Evolutionary conservation across 2,113 vertebrate genomes (phyloP), one percentile per base, ranked within the genome.

Genomic region (Callospermophilus lateralis): DNA sequence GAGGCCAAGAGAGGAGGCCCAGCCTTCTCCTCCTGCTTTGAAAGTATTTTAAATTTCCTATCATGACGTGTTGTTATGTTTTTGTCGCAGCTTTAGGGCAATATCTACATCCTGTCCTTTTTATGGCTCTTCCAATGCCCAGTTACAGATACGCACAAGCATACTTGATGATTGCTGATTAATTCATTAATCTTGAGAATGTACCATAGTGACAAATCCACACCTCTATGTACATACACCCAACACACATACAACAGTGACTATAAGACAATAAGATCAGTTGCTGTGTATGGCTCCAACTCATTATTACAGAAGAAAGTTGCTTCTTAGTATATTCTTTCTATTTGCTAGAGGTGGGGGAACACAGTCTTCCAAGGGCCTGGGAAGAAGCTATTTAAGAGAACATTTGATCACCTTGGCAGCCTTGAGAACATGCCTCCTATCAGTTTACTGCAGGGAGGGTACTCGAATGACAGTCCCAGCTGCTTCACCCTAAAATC

Each of bases 401-500:
- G 78, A 55, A 89, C 96, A 89, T 90, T 92, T 92, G 89, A 93
- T 95, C 74, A 53, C 93, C 1, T 1, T 80, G 84, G 84, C 93
- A 95, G 94, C 84, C 90, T 10, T 6, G 12, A 84, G 58, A 72
- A 93, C 65, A 76, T 2, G 8, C 37, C 91, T 89, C 17, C 0
- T 89, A 87, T 97, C 83, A 68, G 78, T 58, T 97, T 97, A 85
- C 92, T 42, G 39, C 84, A 65, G 65, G 42, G 17, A 97, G n/a
- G 42, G 77, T 92, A 94, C 93, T 3, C 93, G 92, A 94, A 94
- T 81, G 86, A 93, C 8, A 30, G 94, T 20, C 63, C 53, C 93
- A 97, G 92, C 83, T 93, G 89, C 78, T 89, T 84, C 0, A 0
- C 81, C 55, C 19, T 93, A 78, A 96, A 85, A 74, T 58, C 37